phyloP scores from a whole-genome alignment of 2,797 vertebrate species.

The Melanotaenia parkinsoni region DNA sequence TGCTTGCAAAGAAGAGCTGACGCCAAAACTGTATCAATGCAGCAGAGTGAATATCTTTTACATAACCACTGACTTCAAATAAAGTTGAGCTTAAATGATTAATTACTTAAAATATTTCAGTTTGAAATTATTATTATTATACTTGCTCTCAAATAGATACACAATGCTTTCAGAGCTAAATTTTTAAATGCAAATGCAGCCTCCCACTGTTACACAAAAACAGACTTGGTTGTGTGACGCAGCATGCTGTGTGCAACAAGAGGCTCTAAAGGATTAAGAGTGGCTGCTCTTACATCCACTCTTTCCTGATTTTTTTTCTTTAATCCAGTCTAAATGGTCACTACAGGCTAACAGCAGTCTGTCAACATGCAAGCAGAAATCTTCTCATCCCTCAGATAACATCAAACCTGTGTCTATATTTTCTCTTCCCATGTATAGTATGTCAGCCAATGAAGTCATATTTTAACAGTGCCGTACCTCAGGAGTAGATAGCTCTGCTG shows the following conservation, averaged over 20 bases:
- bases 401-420: constrained; percentile 22
- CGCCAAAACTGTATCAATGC: neutral
- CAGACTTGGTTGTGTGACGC: constrained; percentile 19
- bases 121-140: neutral
- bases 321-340: constrained; percentile 59
- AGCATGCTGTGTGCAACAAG: constrained; percentile 43
- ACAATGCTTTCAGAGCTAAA: neutral
- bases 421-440: constrained; percentile 29
- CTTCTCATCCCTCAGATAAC: constrained; percentile 67
- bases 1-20: neutral
- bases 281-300: constrained; percentile 43
- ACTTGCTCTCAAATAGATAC: neutral
- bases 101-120: constrained; percentile 1
- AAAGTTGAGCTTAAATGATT: constrained; percentile 3
- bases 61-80: neutral
- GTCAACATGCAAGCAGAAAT: constrained; percentile 58
- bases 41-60: neutral
- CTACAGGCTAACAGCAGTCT: constrained; percentile 60
- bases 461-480: constrained; percentile 58
- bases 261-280: constrained; percentile 66
- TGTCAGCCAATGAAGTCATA: constrained; percentile 64
- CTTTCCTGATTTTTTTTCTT: constrained; percentile 33
- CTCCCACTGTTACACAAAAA: constrained; percentile 4
- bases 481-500: constrained; percentile 66
- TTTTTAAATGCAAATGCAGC: constrained; percentile 7